Base-by-base conservation (phyloP, 1,140 invertebrate species). In the Dreissena polymorpha region DNA sequence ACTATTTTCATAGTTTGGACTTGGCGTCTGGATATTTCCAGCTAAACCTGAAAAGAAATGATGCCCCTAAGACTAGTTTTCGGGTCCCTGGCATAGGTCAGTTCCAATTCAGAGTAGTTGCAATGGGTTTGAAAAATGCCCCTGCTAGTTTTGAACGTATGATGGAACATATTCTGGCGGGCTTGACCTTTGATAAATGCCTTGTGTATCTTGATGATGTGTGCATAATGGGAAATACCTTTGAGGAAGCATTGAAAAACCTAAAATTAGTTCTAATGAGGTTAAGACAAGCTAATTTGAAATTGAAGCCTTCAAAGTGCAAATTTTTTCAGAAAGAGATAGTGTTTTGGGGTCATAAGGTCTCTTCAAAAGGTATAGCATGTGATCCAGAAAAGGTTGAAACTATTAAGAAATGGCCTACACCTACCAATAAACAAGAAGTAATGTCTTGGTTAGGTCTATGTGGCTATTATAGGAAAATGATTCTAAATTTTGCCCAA, bases 331-430 rank as follows among this genome's bases (percentile, higher is more conserved):
- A n/a, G 70, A 68, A n/a, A n/a, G 70, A 83, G 55, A 49, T 83
- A 6, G 69, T 60, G 10, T 69, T 69, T 63, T 18, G 67, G 49
- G 81, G 71, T 23, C 64, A 74, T 68, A 8, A 63, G 21, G 51
- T 74, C 16, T 55, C 71, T 18, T 16, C 7, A 23, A 50, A 82
- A 7, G 79, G 79, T 21, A 71, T 82, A 2, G 86, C 74, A 76
- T 86, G 88, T 23, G 89, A 93, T 86, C 80, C 74, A 53, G 85
- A 86, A 16, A 91, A 91, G 85, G 77, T 93, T 67, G 85, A n/a
- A 76, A 88, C 91, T 14, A 92, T 94, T 51, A 67, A 73, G 70
- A 69, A 90, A 57, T 86, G 90, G 63, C 83, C 72, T 72, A 25
- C 18, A 29, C 93, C 91, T 21, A 70, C 69, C 51, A 89, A 88